Evolutionary conservation across 2,113 vertebrate genomes (phyloP).

Genomic region (Gadus macrocephalus): DNA sequence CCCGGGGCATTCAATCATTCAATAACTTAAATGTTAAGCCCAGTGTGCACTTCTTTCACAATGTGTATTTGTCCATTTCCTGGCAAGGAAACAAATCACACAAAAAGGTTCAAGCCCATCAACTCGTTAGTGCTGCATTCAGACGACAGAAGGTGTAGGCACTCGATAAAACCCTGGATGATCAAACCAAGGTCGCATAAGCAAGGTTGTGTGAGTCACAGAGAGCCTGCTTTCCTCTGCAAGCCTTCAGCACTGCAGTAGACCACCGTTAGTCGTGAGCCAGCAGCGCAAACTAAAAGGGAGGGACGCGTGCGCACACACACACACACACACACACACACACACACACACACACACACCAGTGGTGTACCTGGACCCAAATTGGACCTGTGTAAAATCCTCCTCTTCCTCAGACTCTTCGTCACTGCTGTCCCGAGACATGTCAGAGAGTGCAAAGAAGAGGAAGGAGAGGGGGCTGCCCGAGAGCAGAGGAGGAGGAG

Average conservation of each 20-base stretch:
- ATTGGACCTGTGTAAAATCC: slow-evolving; percentile 94
- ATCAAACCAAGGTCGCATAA: too few species aligned
- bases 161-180: too few species aligned
- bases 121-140: too few species aligned
- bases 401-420: slow-evolving; percentile 84
- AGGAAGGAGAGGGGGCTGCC: slow-evolving; percentile 89
- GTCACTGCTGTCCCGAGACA: slow-evolving; percentile 92
- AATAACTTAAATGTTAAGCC: too few species aligned
- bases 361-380: slow-evolving; percentile 95
- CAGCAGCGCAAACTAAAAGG: slow-evolving; percentile 47
- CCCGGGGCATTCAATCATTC: too few species aligned
- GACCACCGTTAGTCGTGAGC: slow-evolving; percentile 45
- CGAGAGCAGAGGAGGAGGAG: slow-evolving; percentile 64
- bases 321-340: slow-evolving; percentile 46
- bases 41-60: too few species aligned
- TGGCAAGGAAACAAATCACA: too few species aligned
- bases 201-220: too few species aligned
- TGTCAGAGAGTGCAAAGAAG: slow-evolving; percentile 87
- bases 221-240: too few species aligned
- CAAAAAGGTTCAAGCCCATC: too few species aligned
- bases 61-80: too few species aligned
- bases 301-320: slow-evolving; percentile 13
- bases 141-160: too few species aligned
- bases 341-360: slow-evolving; percentile 53
- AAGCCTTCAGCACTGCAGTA: slow-evolving; percentile 8